Conservation (phyloP, 2,797 vertebrate genomes). For the Chrysocyon brachyurus region DNA sequence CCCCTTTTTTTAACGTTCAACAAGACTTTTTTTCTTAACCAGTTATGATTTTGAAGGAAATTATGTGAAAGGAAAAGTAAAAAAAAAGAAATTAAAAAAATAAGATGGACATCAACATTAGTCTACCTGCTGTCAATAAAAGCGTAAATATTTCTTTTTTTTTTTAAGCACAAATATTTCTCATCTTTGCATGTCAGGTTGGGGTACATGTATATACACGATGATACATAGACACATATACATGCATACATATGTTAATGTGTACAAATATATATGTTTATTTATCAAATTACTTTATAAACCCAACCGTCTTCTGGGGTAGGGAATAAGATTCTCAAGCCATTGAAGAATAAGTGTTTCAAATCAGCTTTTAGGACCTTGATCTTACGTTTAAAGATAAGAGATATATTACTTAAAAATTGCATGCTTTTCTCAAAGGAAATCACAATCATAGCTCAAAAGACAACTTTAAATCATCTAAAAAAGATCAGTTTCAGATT, state of each 20-base stretch:
- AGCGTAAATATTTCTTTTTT: not conserved
- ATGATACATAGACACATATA: not conserved
- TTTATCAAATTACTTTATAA: not conserved
- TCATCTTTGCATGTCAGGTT: not conserved
- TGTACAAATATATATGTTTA: not conserved
- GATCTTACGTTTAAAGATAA: conserved; percentile 45
- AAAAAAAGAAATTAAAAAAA: conserved; percentile 6
- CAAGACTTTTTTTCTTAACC: not conserved
- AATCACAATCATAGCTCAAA: not conserved
- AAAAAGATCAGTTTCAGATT: not conserved
- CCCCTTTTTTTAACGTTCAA: conserved; percentile 51
- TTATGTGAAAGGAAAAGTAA: conserved; percentile 38
- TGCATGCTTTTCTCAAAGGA: not conserved
- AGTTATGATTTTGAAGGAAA: conserved; percentile 60
- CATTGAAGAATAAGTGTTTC: not conserved
- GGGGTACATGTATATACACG: not conserved
- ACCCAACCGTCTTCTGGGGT: not conserved
- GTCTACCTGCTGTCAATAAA: not conserved
- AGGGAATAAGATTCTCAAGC: conserved; percentile 1
- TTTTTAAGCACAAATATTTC: not conserved
- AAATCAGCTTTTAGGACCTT: not conserved
- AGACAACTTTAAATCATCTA: conserved; percentile 21
- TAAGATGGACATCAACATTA: not conserved
- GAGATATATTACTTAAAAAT: conserved; percentile 24
- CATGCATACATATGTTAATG: not conserved